A percentile compares a stretch with the other conserved stretches of the same genome.
phyloP scores from a whole-genome alignment of 2,113 vertebrate species.

The Ictidomys tridecemlineatus region DNA sequence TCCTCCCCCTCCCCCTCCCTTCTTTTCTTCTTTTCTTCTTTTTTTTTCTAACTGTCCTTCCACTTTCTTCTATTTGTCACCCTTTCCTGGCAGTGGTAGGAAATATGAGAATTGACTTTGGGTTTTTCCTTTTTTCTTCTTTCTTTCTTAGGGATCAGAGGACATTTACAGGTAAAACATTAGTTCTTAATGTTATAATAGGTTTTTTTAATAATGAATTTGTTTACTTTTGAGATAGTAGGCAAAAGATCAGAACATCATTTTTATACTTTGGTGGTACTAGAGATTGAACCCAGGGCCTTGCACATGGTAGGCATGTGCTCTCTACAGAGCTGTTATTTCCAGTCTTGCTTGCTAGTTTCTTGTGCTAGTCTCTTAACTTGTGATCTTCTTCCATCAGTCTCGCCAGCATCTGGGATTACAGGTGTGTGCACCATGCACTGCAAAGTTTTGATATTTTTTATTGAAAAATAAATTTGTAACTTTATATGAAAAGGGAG shows the following conservation, averaged over 20 bases:
- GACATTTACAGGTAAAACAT: slow-evolving; percentile 56
- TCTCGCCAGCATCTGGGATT: not conserved
- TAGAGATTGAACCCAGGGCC: not conserved
- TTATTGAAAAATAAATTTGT: slow-evolving; percentile 55
- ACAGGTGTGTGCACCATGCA: not conserved
- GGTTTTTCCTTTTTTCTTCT: not conserved
- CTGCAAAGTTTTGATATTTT: not conserved
- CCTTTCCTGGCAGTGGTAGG: not conserved
- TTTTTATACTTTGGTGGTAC: not conserved
- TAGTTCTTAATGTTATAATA: slow-evolving; percentile 31
- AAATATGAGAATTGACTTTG: slow-evolving; percentile 17
- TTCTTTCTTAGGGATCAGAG: slow-evolving; percentile 49
- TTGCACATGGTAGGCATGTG: not conserved
- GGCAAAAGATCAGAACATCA: not conserved
- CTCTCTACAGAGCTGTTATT: not conserved
- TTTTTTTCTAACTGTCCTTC: not conserved
- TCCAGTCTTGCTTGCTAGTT: not conserved
- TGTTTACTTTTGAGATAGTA: slow-evolving; percentile 42
- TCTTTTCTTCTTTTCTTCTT: not conserved
- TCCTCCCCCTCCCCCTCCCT: not conserved
- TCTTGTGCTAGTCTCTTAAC: not conserved
- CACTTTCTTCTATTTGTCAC: not conserved
- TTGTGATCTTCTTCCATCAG: not conserved
- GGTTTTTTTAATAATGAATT: slow-evolving; percentile 19
- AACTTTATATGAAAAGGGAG: slow-evolving; percentile 42